These are phyloP conservation scores for Eulimnadia texana DNA, from an alignment of 1,140 invertebrate species.

Conservation along the genomic window DNA sequence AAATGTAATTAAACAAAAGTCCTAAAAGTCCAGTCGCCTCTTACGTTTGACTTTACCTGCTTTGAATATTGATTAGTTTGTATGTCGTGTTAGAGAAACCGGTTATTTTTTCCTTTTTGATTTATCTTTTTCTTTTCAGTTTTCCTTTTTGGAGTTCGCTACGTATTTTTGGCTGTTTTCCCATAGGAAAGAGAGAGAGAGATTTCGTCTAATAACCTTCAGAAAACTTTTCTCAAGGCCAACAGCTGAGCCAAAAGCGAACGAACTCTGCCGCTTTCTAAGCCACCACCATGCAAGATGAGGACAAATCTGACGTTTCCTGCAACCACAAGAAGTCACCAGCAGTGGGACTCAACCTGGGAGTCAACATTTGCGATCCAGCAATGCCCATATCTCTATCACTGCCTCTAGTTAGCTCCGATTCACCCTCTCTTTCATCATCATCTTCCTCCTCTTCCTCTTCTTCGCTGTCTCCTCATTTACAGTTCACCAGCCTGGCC, in stretches of 20 bases:
- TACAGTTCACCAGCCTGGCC: not conserved
- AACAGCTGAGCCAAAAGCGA: no score
- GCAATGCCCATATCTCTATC: not conserved
- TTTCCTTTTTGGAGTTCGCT: no score
- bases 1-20: no score
- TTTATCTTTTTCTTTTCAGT: no score
- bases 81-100: no score
- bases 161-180: not conserved
- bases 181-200: not conserved
- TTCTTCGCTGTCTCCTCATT: not conserved
- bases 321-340: not conserved
- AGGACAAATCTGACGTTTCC: not conserved
- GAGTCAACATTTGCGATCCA: slow-evolving; percentile 6
- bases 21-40: no score
- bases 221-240: not conserved
- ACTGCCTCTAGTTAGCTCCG: not conserved
- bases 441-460: slow-evolving; percentile 4
- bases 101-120: no score
- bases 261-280: not conserved
- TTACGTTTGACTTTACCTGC: no score
- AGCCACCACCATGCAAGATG: not conserved
- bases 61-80: not conserved
- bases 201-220: not conserved
- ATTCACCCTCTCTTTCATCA: not conserved
- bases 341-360: slow-evolving; percentile 5